A percentile compares a stretch with the other conserved stretches of the same genome.
Conservation (phyloP, 2,797 vertebrate genomes). For the Taenioides sp. region DNA sequence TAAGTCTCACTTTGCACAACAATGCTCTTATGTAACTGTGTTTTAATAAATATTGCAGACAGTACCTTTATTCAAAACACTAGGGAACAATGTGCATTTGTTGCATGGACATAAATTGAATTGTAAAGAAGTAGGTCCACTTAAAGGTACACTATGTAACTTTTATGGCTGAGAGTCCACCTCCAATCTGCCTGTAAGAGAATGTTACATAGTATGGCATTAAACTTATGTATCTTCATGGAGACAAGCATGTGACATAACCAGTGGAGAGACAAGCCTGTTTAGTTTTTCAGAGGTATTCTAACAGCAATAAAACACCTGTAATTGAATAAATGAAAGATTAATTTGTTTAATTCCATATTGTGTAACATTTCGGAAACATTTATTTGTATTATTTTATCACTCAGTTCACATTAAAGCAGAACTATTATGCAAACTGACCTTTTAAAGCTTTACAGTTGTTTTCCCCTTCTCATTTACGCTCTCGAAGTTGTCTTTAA, state of each 20-base stretch:
- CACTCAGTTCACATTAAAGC: no score
- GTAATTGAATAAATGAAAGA: no score
- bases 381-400: no score
- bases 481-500: no score
- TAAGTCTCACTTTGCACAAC: slow-evolving; percentile 11
- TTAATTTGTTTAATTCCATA: no score
- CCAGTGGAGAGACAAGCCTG: no score
- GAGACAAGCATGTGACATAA: not conserved
- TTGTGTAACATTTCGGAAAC: no score
- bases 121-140: not conserved
- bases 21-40: not conserved
- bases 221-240: not conserved
- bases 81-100: not conserved
- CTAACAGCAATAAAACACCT: no score
- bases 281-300: no score
- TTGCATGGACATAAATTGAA: not conserved
- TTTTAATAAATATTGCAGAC: not conserved
- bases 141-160: not conserved
- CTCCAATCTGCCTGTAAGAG: not conserved
- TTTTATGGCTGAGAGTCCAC: not conserved
- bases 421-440: no score
- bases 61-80: not conserved
- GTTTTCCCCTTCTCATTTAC: no score
- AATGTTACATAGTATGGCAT: not conserved
- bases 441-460: no score